A percentile compares a stretch with the other conserved stretches of the same genome.
phyloP scores from a whole-genome alignment of 2,888 invertebrate genomes.

The Anodontia alba region DNA sequence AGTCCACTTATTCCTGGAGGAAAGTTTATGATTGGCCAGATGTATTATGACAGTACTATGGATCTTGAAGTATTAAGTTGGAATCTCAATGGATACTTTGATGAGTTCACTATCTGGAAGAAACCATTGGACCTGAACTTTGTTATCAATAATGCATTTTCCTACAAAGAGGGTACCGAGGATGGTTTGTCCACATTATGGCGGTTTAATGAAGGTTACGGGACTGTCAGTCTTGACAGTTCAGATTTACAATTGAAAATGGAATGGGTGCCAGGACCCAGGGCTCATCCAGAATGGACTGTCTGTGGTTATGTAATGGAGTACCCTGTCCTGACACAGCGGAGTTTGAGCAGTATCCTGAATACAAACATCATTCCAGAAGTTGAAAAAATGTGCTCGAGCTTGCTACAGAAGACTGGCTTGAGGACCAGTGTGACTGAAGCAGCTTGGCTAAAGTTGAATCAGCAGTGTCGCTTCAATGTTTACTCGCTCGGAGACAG shows the following conservation, averaged over 20 bases:
- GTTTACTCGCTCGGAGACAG: not conserved
- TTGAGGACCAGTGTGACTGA: not conserved
- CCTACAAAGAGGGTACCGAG: slow-evolving; percentile 21
- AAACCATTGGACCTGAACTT: slow-evolving; percentile 43
- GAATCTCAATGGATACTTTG: slow-evolving; percentile 65
- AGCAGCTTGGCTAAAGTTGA: not conserved
- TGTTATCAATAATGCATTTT: slow-evolving; percentile 58
- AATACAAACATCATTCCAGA: not conserved
- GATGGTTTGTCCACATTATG: slow-evolving; percentile 60
- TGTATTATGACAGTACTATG: slow-evolving; percentile 38
- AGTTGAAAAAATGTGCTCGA: not conserved
- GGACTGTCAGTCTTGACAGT: slow-evolving; percentile 45
- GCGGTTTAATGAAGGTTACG: slow-evolving; percentile 66
- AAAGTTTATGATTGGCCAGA: slow-evolving; percentile 66
- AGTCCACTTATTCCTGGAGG: slow-evolving; percentile 66
- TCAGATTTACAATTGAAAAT: slow-evolving; percentile 27
- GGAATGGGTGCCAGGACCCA: slow-evolving; percentile 46
- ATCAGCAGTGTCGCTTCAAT: slow-evolving; percentile 48
- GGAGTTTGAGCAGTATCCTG: not conserved
- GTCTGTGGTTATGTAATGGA: slow-evolving; percentile 52
- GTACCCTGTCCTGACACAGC: slow-evolving; percentile 18
- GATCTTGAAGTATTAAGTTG: slow-evolving; percentile 44
- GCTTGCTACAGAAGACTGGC: not conserved
- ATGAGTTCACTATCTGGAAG: slow-evolving; percentile 73
- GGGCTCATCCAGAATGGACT: slow-evolving; percentile 62